Evolutionary conservation across 37 sponge, comb jelly and placozoan genomes (phyloP).

Genomic region (Dysidea cf. avara): DNA sequence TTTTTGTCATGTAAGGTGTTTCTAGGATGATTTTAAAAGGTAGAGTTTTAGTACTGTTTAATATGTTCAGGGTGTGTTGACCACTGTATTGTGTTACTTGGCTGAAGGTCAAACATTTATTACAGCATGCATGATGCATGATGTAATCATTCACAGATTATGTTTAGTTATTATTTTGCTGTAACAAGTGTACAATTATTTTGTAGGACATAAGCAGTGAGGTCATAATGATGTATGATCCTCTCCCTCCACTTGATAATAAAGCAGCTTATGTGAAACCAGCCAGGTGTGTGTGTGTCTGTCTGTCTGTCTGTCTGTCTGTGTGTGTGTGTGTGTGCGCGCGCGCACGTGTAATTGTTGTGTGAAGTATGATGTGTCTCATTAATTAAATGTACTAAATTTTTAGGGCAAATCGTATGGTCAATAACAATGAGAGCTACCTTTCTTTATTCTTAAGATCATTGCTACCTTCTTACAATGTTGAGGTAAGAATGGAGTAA

Average conservation of each 20-base stretch:
- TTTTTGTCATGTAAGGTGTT: no score
- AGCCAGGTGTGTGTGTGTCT: slow-evolving; percentile 10
- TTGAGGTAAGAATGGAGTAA: slow-evolving; percentile 53
- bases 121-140: no score
- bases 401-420: neutral
- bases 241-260: slow-evolving; percentile 73
- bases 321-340: neutral
- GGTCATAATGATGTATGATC: slow-evolving; percentile 75
- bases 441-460: slow-evolving; percentile 70
- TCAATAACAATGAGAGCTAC: slow-evolving; percentile 39
- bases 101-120: no score
- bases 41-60: no score
- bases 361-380: neutral
- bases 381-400: no score
- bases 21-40: no score
- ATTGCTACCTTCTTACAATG: slow-evolving; percentile 68
- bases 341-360: neutral
- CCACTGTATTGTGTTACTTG: neutral
- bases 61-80: no score
- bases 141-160: no score
- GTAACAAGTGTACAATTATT: neutral
- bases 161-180: neutral
- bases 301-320: neutral
- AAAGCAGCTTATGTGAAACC: slow-evolving; percentile 62
- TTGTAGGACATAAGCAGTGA: slow-evolving; percentile 57